Evolutionary conservation across 2,888 invertebrate genomes (phyloP), one percentile per base, ranked within the genome.

Genomic region (Cataglyphis cursor): DNA sequence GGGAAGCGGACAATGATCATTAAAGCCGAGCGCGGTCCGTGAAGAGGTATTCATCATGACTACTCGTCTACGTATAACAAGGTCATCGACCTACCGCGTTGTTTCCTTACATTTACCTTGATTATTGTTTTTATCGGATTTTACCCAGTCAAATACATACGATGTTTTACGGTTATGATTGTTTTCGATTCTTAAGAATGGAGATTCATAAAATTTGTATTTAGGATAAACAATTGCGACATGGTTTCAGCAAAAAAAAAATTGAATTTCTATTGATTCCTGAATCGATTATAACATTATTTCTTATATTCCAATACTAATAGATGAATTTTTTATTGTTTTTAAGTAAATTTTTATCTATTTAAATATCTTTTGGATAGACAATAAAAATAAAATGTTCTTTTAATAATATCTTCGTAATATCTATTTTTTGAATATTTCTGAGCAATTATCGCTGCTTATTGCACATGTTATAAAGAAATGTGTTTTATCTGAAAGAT

Each of bases 1-100:
- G 89, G 92, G 92, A 92, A 92, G 89, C 87, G 87, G 87, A 90
- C 92, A 91, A 92, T 92, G 89, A 92, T 89, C 90, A 89, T 92
- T 91, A 89, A 83, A 88, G 87, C 83, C 72, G 80, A 86, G 89
- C 84, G 87, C 85, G 86, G 85, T 74, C 78, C 82, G 85, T 85
- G 85, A 86, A 88, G 87, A 90, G 90, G 87, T 89, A 85, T 89
- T 82, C 85, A 65, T 84, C 75, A 62, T 48, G 61, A 75, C 70
- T 81, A 48, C 76, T 72, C 86, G 76, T 86, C 81, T 86, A 85
- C 85, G 68, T 85, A 66, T 68, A 72, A 82, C 66, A 68, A 54
- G 86, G 87, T 85, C 84, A 70, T 38, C 75, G 84, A 88, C 87
- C 87, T 72, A 83, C 38, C 31, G 59, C 76, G 76, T 86, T 76